These are phyloP conservation scores for Notospermus geniculatus DNA, from an alignment of 1,140 invertebrate species.

Conservation along the genomic window DNA sequence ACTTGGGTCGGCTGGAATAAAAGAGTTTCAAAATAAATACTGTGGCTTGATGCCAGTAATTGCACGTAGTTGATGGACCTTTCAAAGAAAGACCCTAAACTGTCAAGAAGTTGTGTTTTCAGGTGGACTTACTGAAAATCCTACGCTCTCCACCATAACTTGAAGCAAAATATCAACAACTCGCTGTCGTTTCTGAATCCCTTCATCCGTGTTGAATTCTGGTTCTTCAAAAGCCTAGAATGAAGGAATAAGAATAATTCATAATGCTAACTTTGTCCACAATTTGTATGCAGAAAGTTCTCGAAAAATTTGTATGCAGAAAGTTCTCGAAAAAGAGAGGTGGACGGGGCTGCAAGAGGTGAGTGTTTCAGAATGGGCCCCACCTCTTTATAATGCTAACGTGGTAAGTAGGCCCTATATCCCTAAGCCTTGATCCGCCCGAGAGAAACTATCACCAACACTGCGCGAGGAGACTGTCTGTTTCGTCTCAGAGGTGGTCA, in stretches of 20 bases:
- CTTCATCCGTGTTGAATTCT: conserved; percentile 59
- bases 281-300: no score
- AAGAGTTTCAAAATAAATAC: conserved; percentile 1
- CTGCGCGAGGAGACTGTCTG: no score
- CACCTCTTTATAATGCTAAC: no score
- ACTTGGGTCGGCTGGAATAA: conserved; percentile 60
- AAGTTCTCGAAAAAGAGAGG: neutral
- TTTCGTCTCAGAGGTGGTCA: no score
- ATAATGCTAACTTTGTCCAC: no score
- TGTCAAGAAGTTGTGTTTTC: neutral
- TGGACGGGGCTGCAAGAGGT: conserved; percentile 3
- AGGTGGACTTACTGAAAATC: conserved; percentile 59
- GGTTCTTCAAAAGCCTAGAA: conserved; percentile 75
- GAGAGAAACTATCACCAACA: no score
- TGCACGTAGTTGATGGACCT: neutral
- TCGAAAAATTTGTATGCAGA: no score
- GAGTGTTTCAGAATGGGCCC: neutral
- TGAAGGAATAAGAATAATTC: conserved; percentile 13
- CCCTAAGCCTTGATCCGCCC: no score
- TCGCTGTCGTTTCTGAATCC: conserved; percentile 66
- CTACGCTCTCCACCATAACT: conserved; percentile 70
- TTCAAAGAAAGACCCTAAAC: neutral
- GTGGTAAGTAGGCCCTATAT: no score
- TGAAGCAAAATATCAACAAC: conserved; percentile 78
- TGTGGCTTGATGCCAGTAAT: neutral